Base-by-base conservation (phyloP, 2,113 vertebrate species). In the Callithrix jacchus region DNA sequence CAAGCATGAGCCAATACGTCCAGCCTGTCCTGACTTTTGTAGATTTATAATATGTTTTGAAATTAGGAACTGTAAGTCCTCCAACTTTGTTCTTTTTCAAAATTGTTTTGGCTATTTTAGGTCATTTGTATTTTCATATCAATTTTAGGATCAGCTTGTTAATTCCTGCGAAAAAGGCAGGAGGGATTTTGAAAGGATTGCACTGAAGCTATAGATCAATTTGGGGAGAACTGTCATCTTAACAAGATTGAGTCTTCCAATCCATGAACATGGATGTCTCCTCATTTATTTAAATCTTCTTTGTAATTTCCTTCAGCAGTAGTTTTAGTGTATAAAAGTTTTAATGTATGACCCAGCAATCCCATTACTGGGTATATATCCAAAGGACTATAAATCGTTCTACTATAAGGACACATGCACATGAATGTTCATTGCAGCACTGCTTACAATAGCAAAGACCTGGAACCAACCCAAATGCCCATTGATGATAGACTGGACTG, bases 211-310 rank as follows among this genome's bases (percentile, higher is more conserved):
- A 70, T 37, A 70, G 35, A 70, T 70, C 68, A 37, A 37, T 70
- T 70, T 70, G 68, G 35, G n/a, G 68, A 70, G 68, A 70, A 70
- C 10, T 2, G 35, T n/a, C 8, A 70, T 70, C 35, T 37, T 37
- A 70, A 70, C 68, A 70, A 70, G 68, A 37, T 37, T 21, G 35
- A 70, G 68, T 70, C n/a, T 12, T 73, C 70, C 20, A 12, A 73
- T 73, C 70, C 10, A 37, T 70, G 37, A 70, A 70, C 16, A 37
- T 37, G 68, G 35, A 70, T 70, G 18, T 70, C 18, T n/a, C 35
- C n/a, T 70, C 68, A 37, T 70, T 73, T 82, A 74, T 94, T 86
- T 56, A 70, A 87, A 47, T 87, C 74, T 87, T 93, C 68, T 70
- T 70, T 70, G 14, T 52, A 37, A 83, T 83, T 93, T 87, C 68